Evolutionary conservation across 2,113 vertebrate species (phyloP).

Genomic region (Phalacrocorax pelagicus): DNA sequence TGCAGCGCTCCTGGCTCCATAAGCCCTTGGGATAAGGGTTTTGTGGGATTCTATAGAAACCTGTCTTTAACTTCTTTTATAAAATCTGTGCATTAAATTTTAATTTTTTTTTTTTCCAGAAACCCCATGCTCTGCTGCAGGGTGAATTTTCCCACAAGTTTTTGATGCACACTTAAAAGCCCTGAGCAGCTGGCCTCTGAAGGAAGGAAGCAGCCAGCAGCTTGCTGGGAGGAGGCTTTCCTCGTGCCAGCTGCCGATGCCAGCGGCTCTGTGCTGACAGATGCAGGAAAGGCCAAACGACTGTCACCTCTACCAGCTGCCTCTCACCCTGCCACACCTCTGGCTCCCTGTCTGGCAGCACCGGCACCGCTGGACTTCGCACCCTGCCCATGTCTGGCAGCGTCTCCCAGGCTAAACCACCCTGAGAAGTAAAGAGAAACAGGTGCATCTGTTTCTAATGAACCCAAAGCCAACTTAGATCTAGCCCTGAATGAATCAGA

Average conservation of each 20-base stretch:
- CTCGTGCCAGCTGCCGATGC: not conserved
- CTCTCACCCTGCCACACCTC: not conserved
- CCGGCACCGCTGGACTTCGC: not conserved
- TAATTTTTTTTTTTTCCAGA: not conserved
- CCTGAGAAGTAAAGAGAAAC: not conserved
- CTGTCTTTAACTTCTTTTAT: not conserved
- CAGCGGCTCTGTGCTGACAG: rapidly evolving
- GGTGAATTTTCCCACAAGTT: not conserved
- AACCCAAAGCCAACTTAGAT: not conserved
- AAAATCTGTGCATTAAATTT: not conserved
- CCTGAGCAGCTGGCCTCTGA: no score
- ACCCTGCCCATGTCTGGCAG: not conserved
- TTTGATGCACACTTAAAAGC: rapidly evolving
- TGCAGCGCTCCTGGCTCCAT: not conserved
- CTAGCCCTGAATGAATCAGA: not conserved
- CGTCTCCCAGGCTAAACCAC: not conserved
- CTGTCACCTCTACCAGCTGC: rapidly evolving
- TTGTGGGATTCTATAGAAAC: not conserved
- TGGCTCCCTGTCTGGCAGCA: not conserved
- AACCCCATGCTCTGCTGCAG: not conserved
- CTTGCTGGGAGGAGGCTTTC: not conserved
- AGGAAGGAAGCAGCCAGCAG: no score
- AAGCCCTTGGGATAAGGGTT: not conserved
- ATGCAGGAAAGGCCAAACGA: rapidly evolving
- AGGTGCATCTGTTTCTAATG: not conserved